Evolutionary conservation across 2,888 invertebrate species (phyloP).

Genomic region (Plagodis dolabraria): DNA sequence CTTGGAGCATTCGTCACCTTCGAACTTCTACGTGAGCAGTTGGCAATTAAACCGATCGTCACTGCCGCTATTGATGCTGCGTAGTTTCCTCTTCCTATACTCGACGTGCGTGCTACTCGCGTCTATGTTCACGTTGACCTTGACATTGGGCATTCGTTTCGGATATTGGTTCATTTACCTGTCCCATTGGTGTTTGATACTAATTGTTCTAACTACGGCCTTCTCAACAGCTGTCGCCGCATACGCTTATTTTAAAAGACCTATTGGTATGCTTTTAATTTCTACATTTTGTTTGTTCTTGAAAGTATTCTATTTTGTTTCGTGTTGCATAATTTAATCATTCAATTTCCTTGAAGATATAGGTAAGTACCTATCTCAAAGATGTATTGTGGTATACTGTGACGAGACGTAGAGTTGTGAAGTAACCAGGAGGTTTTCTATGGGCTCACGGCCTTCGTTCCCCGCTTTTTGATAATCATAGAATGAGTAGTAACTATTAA

Average conservation of each 20-base stretch:
- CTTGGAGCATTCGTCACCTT: constrained; percentile 58
- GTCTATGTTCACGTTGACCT: constrained; percentile 48
- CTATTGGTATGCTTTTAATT: constrained; percentile 57
- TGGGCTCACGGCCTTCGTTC: no score
- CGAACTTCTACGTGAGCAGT: constrained; percentile 68
- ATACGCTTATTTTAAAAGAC: constrained; percentile 56
- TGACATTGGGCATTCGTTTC: constrained; percentile 49
- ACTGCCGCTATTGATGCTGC: constrained; percentile 54
- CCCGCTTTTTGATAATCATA: no score
- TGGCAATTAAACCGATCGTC: constrained; percentile 64
- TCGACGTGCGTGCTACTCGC: constrained; percentile 56
- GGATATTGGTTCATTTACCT: constrained; percentile 77
- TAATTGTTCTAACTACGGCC: constrained; percentile 58
- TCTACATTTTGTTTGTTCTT: constrained; percentile 18
- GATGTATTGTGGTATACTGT: no score
- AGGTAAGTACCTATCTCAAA: no score
- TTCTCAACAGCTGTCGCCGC: constrained; percentile 63
- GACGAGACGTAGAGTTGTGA: no score
- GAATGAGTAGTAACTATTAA: no score
- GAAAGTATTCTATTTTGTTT: constrained; percentile 6
- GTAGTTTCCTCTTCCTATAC: constrained; percentile 60
- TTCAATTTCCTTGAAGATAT: no score
- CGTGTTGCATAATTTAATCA: not conserved
- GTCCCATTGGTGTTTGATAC: constrained; percentile 73
- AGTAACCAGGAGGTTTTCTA: no score